These are phyloP conservation scores for Petaurus breviceps DNA, from an alignment of 2,113 vertebrate species.

Conservation along the genomic window DNA sequence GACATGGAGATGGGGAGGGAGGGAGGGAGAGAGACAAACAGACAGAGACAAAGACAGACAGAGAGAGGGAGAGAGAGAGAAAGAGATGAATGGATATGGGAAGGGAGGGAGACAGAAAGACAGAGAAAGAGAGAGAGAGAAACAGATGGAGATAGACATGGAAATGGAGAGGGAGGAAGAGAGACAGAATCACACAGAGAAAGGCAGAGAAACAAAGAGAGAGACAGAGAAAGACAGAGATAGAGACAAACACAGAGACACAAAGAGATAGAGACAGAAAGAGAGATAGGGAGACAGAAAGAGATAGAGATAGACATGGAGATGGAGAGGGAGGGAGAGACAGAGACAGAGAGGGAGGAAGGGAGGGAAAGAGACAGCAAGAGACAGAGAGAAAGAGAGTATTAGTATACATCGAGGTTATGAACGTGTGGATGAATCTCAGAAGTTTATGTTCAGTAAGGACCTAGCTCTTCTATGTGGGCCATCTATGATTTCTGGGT, in stretches of 20 bases:
- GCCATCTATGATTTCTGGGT: constrained; percentile 48
- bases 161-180: too few species aligned
- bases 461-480: constrained; percentile 41
- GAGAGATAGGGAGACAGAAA: not conserved
- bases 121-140: not conserved
- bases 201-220: not conserved
- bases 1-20: too few species aligned
- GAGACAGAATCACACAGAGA: too few species aligned
- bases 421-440: constrained; percentile 22
- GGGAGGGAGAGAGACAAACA: not conserved
- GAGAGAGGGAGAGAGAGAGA: not conserved
- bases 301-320: not conserved
- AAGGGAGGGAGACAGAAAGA: not conserved
- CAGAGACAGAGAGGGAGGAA: too few species aligned
- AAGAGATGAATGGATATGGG: too few species aligned
- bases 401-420: not conserved
- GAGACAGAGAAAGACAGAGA: not conserved
- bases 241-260: too few species aligned
- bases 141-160: too few species aligned
- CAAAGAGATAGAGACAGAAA: not conserved
- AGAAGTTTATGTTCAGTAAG: constrained; percentile 1
- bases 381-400: not conserved
- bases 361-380: not conserved
- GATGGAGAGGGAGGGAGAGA: not conserved
- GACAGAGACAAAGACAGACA: too few species aligned